Evolutionary conservation across 2,113 vertebrate genomes (phyloP).

Genomic region (Alligator mississippiensis): DNA sequence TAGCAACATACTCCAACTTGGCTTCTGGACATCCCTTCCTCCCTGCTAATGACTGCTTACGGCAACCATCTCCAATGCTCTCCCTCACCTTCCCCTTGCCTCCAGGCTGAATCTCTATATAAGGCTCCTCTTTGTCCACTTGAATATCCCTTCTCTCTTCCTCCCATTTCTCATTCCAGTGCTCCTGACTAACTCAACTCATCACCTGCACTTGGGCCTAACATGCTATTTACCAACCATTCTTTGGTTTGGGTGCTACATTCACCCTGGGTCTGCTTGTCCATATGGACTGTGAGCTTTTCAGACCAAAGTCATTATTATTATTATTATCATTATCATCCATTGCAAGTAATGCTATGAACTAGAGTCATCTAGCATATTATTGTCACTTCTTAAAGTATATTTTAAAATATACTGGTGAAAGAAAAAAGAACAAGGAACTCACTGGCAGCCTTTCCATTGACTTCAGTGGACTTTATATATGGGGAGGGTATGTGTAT

Average conservation of each 20-base stretch:
- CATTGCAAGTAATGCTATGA: background rate
- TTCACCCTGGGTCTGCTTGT: background rate
- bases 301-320: background rate
- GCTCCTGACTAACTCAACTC: background rate
- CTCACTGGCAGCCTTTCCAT: background rate
- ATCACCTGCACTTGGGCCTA: background rate
- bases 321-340: background rate
- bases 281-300: background rate
- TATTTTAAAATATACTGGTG: background rate
- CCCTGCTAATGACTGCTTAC: background rate
- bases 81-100: background rate
- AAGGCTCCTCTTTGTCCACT: background rate
- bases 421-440: constrained; percentile 16
- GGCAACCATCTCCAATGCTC: background rate
- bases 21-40: background rate
- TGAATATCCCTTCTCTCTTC: background rate
- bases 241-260: fast-evolving
- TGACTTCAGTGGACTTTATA: background rate
- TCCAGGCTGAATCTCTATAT: background rate
- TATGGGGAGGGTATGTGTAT: fast-evolving
- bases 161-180: background rate
- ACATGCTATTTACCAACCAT: fast-evolving
- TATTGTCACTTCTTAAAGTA: background rate
- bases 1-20: background rate
- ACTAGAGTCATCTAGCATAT: background rate